phyloP scores from a whole-genome alignment of 2,888 invertebrate species.

The Andrena haemorrhoa region DNA sequence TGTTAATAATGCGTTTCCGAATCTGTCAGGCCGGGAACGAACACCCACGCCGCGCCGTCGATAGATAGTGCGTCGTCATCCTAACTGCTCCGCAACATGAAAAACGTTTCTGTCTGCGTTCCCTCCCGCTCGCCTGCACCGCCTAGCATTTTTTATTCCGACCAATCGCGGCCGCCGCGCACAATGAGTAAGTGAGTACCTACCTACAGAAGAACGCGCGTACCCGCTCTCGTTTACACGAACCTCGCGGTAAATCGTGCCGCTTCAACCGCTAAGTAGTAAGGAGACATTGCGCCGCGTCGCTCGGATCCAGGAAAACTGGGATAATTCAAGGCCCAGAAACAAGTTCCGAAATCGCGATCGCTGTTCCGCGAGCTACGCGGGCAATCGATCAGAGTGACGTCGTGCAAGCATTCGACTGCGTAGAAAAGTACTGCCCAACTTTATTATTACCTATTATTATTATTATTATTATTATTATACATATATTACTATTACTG shows the following conservation, averaged over 20 bases:
- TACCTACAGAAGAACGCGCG: slow-evolving; percentile 13
- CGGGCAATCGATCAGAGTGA: too few relatives aligned
- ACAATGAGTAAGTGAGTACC: neutral
- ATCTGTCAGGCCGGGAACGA: slow-evolving; percentile 76
- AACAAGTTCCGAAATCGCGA: too few relatives aligned
- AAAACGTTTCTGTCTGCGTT: slow-evolving; percentile 38
- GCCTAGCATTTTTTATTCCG: slow-evolving; percentile 46
- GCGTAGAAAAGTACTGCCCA: too few relatives aligned
- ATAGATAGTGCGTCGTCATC: slow-evolving; percentile 71
- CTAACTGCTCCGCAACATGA: slow-evolving; percentile 33
- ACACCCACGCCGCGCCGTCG: slow-evolving; percentile 80
- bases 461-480: too few relatives aligned
- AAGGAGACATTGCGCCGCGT: neutral
- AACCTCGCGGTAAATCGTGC: slow-evolving; percentile 1
- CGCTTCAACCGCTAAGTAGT: neutral
- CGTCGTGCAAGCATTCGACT: too few relatives aligned
- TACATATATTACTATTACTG: too few relatives aligned
- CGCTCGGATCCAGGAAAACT: neutral
- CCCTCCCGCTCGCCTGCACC: slow-evolving; percentile 22
- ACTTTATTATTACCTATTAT: too few relatives aligned
- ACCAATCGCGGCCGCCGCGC: slow-evolving; percentile 41
- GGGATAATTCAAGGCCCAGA: neutral
- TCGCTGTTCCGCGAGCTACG: too few relatives aligned
- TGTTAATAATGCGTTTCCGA: slow-evolving; percentile 84
- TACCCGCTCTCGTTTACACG: slow-evolving; percentile 39